Evolutionary conservation across 2,113 vertebrate species (phyloP), one percentile per base, ranked within the genome.

Genomic region (Amazona guildingii): DNA sequence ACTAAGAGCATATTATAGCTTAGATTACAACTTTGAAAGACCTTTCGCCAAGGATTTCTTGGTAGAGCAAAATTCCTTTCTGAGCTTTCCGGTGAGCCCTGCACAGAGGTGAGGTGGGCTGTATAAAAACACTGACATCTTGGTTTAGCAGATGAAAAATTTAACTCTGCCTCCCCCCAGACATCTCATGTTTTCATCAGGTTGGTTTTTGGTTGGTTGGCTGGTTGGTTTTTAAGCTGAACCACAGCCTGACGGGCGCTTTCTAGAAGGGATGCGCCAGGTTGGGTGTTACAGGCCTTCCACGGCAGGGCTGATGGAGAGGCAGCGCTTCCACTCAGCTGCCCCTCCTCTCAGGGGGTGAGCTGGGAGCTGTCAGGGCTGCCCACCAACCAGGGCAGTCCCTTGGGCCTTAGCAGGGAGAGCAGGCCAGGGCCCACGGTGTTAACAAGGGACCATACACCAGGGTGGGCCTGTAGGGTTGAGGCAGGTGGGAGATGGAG

Each of bases 401-500:
- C 20, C 3, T 1, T 4, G 16, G 18, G 4, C 48, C 12, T 23
- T 0, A 2, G 2, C 48, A 31, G 11, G 18, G n/a, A 20, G 7
- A 21, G 27, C 41, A 3, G 11, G 4, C 4, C 14, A 5, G 35
- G 55, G 21, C 25, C 25, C 29, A 6, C 1, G 1, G 52, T 3
- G 9, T 27, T 37, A 12, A 8, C 7, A 16, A 9, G 23, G 23
- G 35, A 10, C 24, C 15, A 4, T 7, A 17, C 3, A 7, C 27
- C 13, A 2, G 23, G 5, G 7, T 1, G 15, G 10, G 5, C 3
- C 28, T 1, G 1, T 3, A 17, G 17, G 19, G 11, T 13, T 2
- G 10, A 13, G 24, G 23, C 48, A 11, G 48, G 41, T 2, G 64
- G 37, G 7, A 25, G 23, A 11, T 9, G 8, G 11, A 24, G 59